These are phyloP conservation scores for Drosophila basisetae DNA, from an alignment of 2,888 invertebrate species.

Conservation along the genomic window DNA sequence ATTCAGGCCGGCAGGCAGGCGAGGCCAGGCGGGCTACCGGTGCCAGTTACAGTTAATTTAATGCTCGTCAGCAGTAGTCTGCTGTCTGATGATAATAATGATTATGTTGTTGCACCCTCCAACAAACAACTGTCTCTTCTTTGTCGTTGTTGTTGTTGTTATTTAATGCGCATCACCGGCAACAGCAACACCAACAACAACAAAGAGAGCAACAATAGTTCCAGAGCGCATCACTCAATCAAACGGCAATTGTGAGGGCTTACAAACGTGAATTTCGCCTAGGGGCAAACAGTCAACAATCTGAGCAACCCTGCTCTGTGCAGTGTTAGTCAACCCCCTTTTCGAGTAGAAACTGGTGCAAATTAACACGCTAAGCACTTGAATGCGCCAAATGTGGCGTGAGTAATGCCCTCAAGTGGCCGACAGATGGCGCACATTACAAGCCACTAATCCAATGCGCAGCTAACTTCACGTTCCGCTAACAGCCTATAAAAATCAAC, in stretches of 20 bases:
- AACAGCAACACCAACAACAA: slow-evolving; percentile 24
- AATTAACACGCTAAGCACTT: slow-evolving; percentile 85
- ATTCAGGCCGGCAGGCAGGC: not conserved
- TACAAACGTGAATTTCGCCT: slow-evolving; percentile 44
- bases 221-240: slow-evolving; percentile 81
- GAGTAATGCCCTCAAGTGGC: slow-evolving; percentile 82
- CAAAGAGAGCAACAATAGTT: slow-evolving; percentile 6
- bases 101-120: slow-evolving; percentile 53
- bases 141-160: slow-evolving; percentile 18
- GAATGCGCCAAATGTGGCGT: slow-evolving; percentile 84
- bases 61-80: slow-evolving; percentile 68
- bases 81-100: slow-evolving; percentile 26
- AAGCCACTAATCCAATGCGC: slow-evolving; percentile 68
- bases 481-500: slow-evolving; percentile 50
- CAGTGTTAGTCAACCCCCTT: slow-evolving; percentile 29
- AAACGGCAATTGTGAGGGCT: slow-evolving; percentile 83
- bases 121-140: slow-evolving; percentile 13
- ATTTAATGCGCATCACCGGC: slow-evolving; percentile 52
- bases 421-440: slow-evolving; percentile 73
- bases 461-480: slow-evolving; percentile 10
- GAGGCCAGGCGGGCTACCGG: not conserved
- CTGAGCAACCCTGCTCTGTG: slow-evolving; percentile 10
- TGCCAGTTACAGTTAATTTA: slow-evolving; percentile 80
- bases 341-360: slow-evolving; percentile 70
- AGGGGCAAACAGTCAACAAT: slow-evolving; percentile 20